These are phyloP conservation scores for Drosophila imparisetae DNA, from an alignment of 2,888 invertebrate species.

Conservation along the genomic window DNA sequence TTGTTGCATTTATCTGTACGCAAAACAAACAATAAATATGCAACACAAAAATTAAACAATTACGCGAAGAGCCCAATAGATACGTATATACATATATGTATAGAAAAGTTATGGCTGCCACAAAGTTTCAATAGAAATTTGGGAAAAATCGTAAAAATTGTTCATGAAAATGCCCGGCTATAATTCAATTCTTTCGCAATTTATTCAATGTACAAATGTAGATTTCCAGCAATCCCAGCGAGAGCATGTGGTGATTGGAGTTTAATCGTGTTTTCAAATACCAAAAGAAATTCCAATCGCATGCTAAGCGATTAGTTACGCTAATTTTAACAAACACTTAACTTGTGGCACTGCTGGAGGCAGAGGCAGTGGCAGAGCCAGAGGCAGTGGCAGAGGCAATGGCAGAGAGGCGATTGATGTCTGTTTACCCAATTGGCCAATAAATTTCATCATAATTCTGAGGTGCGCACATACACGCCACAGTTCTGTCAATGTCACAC, in stretches of 20 bases:
- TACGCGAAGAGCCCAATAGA: background rate
- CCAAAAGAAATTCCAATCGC: conserved; percentile 12
- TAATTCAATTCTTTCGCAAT: conserved; percentile 62
- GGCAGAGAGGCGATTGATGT: conserved; percentile 23
- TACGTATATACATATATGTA: background rate
- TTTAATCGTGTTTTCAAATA: conserved; percentile 17
- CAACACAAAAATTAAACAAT: conserved; percentile 35
- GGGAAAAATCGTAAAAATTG: conserved; percentile 42
- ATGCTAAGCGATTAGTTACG: conserved; percentile 50
- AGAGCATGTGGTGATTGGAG: conserved; percentile 25
- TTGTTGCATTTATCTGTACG: conserved; percentile 36
- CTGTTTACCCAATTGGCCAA: conserved; percentile 44
- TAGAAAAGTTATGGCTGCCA: background rate
- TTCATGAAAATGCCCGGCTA: conserved; percentile 37
- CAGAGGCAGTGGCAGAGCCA: too few relatives aligned
- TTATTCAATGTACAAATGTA: conserved; percentile 26
- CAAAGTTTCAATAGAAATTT: conserved; percentile 12
- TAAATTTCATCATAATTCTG: conserved; percentile 45
- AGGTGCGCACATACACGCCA: conserved; percentile 20
- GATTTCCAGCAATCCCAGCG: background rate
- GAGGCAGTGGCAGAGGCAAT: too few relatives aligned
- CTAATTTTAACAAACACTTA: conserved; percentile 37
- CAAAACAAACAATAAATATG: conserved; percentile 37
- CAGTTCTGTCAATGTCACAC: conserved; percentile 17
- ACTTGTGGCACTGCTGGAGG: background rate